Conservation (phyloP, 2,888 invertebrate species). For the Philereme transversata region DNA sequence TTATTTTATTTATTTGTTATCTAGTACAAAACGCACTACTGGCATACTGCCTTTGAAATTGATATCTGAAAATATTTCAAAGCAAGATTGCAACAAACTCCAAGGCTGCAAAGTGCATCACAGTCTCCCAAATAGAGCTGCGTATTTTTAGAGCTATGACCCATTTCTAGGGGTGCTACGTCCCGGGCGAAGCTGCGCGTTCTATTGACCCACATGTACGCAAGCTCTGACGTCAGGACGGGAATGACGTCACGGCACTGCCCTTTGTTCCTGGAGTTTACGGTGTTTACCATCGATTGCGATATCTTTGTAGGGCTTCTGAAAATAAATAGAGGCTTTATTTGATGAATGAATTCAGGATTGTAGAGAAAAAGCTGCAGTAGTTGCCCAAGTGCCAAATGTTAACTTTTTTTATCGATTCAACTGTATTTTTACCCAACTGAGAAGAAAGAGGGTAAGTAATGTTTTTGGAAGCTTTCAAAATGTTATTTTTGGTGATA, state of each 20-base stretch:
- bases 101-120: slow-evolving; percentile 42
- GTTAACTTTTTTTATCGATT: no score
- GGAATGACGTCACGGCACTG: slow-evolving; percentile 68
- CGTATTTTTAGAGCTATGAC: slow-evolving; percentile 72
- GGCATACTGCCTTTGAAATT: no score
- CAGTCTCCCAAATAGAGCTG: slow-evolving; percentile 38
- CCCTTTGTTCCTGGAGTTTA: slow-evolving; percentile 55
- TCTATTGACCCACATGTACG: slow-evolving; percentile 80
- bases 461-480: no score
- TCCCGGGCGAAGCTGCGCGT: slow-evolving; percentile 64
- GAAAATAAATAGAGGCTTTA: background rate
- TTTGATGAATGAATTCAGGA: no score
- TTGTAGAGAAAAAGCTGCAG: no score
- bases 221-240: slow-evolving; percentile 72
- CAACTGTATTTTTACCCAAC: no score
- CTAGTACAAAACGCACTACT: no score
- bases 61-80: no score
- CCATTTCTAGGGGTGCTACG: slow-evolving; percentile 64
- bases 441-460: no score
- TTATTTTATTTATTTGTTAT: no score
- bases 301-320: slow-evolving; percentile 8
- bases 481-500: no score
- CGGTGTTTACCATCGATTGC: slow-evolving; percentile 22
- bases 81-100: slow-evolving; percentile 19
- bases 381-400: no score